Evolutionary conservation across 1,140 invertebrate species (phyloP).

Genomic region (Plutomurus gul): DNA sequence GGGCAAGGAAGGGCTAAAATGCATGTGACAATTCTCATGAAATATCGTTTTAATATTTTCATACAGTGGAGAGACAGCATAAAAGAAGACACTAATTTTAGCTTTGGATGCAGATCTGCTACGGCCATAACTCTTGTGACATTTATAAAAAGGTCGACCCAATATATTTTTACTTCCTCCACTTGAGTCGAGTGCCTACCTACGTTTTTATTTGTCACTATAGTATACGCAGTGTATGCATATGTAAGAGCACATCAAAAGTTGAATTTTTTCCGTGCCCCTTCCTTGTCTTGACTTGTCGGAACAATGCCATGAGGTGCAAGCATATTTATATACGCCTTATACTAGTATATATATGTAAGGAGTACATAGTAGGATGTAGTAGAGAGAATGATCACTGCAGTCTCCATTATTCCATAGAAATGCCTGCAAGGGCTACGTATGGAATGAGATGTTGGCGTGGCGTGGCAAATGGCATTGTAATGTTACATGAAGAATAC

Average conservation of each 20-base stretch:
- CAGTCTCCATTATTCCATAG: neutral
- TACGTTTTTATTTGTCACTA: neutral
- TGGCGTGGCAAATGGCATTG: neutral
- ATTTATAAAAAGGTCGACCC: conserved; percentile 39
- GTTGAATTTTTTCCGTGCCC: neutral
- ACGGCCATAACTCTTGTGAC: conserved; percentile 46
- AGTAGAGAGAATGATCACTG: neutral
- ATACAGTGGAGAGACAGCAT: conserved; percentile 29
- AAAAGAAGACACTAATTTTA: conserved; percentile 52
- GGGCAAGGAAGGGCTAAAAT: conserved; percentile 19
- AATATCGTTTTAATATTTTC: conserved; percentile 54
- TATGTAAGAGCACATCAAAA: neutral
- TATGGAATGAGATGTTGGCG: neutral
- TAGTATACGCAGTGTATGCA: neutral
- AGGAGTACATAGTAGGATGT: neutral
- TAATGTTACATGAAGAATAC: too few relatives aligned
- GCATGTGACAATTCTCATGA: conserved; percentile 52
- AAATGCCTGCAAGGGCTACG: neutral
- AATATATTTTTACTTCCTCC: conserved; percentile 31
- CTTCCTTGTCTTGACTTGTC: neutral
- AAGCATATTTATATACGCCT: too few relatives aligned
- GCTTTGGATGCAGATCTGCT: conserved; percentile 49
- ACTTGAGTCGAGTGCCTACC: neutral
- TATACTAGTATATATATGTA: too few relatives aligned
- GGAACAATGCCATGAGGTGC: neutral